phyloP scores from a whole-genome alignment of 2,797 vertebrate species.

The Octomys mimax region DNA sequence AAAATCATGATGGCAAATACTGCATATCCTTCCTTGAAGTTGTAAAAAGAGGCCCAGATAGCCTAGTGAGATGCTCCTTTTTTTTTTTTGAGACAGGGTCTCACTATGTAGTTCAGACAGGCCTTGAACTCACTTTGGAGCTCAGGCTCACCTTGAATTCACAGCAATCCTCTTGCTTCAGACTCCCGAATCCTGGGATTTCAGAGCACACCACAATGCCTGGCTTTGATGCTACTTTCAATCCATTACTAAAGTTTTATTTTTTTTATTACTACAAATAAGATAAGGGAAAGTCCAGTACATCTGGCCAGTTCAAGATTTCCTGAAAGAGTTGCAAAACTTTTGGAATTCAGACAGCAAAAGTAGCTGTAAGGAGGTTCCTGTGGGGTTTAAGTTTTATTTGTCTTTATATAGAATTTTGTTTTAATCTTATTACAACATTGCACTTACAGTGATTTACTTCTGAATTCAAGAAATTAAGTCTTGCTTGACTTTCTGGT shows the following conservation, averaged over 20 bases:
- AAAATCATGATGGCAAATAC: background rate
- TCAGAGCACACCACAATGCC: no score
- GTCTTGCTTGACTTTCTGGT: constrained; percentile 61
- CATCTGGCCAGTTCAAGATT: constrained; percentile 35
- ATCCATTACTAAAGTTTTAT: constrained; percentile 12
- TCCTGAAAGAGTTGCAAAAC: constrained; percentile 49
- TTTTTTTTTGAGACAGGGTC: background rate
- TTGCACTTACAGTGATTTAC: constrained; percentile 59
- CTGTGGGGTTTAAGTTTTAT: constrained; percentile 38
- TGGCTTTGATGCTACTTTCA: background rate
- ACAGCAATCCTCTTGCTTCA: no score
- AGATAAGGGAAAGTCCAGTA: constrained; percentile 47
- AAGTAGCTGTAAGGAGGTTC: background rate
- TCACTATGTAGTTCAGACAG: no score
- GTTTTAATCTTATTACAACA: constrained; percentile 39
- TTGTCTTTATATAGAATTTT: constrained; percentile 57
- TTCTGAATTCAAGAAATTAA: constrained; percentile 74
- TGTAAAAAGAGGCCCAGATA: constrained; percentile 11
- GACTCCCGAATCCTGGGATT: no score
- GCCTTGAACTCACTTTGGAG: no score
- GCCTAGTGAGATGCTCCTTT: background rate
- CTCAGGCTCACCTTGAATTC: no score
- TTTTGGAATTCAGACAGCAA: background rate
- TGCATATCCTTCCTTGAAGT: constrained; percentile 30
- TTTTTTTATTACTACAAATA: constrained; percentile 16